Evolutionary conservation across 2,113 vertebrate genomes (phyloP).

Genomic region (Zosterops japonicus): DNA sequence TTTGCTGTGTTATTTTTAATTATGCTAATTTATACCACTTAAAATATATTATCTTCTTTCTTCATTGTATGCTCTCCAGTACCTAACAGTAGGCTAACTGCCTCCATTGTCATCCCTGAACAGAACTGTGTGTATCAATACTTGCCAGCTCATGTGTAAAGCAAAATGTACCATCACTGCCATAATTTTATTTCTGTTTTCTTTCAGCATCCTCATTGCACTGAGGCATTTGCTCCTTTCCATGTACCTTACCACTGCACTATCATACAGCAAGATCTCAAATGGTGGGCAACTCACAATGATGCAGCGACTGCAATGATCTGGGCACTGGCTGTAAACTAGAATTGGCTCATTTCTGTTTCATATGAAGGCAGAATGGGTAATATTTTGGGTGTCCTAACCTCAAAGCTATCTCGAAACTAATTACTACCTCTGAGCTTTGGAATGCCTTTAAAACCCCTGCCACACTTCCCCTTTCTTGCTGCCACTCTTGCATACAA

Average conservation of each 20-base stretch:
- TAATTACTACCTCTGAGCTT: conserved; percentile 5
- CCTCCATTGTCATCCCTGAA: neutral
- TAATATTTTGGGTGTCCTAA: neutral
- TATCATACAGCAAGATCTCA: neutral
- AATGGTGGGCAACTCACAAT: neutral
- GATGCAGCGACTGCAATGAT: neutral
- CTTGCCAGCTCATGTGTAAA: neutral
- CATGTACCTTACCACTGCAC: neutral
- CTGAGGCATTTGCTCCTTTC: neutral
- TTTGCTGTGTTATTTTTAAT: neutral
- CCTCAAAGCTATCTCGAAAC: neutral
- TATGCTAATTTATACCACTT: neutral
- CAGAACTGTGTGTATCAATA: neutral
- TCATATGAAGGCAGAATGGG: neutral
- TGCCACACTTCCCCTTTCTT: neutral
- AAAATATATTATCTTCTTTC: neutral
- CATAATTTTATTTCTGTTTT: conserved; percentile 7
- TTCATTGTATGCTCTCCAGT: neutral
- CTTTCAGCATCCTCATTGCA: neutral
- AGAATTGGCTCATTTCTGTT: neutral
- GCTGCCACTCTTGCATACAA: neutral
- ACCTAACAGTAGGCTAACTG: neutral
- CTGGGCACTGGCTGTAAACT: neutral
- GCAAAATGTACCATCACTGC: neutral
- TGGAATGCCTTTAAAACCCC: conserved; percentile 1